A percentile compares a stretch with the other conserved stretches of the same genome.
Evolutionary conservation across 2,888 invertebrate genomes (phyloP).

Genomic region (Lordiphosa fenestrarum): DNA sequence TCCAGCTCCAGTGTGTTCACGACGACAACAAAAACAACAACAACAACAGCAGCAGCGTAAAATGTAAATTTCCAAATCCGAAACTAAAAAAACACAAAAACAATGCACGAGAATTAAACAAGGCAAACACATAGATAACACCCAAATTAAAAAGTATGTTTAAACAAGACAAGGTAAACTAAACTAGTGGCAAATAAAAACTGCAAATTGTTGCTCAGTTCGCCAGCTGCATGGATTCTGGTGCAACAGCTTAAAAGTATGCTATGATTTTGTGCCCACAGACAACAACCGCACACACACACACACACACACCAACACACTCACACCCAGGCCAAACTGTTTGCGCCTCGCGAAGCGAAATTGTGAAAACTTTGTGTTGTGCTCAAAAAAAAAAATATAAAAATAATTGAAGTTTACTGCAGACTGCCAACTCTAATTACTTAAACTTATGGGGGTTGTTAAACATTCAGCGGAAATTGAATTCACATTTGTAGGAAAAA

Average conservation of each 20-base stretch:
- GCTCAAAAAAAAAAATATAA: background rate
- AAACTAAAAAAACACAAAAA: conserved; percentile 8
- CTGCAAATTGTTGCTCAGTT: conserved; percentile 19
- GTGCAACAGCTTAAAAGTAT: conserved; percentile 67
- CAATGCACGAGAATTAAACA: conserved; percentile 6
- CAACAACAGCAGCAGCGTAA: conserved; percentile 16
- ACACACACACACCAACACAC: background rate
- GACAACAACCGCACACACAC: background rate
- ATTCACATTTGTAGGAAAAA: no score
- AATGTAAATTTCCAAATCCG: conserved; percentile 16
- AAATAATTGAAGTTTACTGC: no score
- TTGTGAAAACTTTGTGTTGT: background rate
- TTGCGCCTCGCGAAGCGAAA: no score
- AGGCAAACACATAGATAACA: conserved; percentile 29
- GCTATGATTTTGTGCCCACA: conserved; percentile 39
- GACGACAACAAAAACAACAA: conserved; percentile 32
- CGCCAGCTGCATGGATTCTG: conserved; percentile 26
- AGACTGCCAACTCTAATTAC: no score
- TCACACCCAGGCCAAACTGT: no score
- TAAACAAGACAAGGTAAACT: conserved; percentile 52
- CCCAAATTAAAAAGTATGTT: conserved; percentile 23
- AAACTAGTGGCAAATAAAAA: conserved; percentile 2
- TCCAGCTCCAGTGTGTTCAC: conserved; percentile 55
- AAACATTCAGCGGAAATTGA: no score
- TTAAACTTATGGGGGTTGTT: no score